These are phyloP conservation scores for Falco cherrug DNA, from an alignment of 2,797 vertebrate species.

Conservation along the genomic window DNA sequence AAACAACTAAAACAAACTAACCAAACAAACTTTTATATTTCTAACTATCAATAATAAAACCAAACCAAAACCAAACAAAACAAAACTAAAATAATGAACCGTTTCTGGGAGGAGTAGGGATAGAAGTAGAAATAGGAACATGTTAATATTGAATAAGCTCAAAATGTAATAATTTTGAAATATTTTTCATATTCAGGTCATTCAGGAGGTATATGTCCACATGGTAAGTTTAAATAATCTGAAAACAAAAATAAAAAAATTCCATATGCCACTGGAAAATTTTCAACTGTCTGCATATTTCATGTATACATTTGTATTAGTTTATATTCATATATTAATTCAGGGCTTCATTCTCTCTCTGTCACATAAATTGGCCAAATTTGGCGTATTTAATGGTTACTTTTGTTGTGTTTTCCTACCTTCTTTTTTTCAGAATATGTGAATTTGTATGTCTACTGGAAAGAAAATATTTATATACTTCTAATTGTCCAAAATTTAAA, in stretches of 20 bases:
- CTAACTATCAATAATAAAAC: neutral
- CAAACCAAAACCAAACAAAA: neutral
- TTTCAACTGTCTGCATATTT: neutral
- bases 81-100: neutral
- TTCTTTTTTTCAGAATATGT: neutral
- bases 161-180: neutral
- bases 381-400: neutral
- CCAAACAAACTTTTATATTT: neutral
- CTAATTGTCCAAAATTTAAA: neutral
- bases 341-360: neutral
- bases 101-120: neutral
- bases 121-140: neutral
- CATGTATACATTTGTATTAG: neutral
- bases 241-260: neutral
- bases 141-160: neutral
- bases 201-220: neutral
- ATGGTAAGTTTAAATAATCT: neutral
- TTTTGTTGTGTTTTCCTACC: neutral
- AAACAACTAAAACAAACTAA: no score
- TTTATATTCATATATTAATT: neutral
- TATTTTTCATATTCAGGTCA: neutral
- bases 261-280: neutral
- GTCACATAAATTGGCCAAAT: neutral
- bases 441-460: neutral
- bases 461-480: neutral